Conservation (phyloP, 2,888 invertebrate genomes). For the Choristoneura rosaceana region DNA sequence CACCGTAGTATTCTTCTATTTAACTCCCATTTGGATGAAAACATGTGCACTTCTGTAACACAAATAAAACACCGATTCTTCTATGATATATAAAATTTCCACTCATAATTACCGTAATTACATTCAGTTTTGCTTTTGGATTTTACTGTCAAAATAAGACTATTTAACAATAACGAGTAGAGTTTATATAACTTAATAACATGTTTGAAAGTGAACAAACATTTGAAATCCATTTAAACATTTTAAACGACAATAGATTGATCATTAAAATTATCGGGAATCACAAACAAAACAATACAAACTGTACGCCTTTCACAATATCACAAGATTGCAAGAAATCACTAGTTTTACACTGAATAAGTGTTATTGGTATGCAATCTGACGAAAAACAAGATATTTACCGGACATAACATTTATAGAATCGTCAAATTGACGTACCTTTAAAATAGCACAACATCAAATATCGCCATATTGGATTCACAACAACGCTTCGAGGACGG, state of each 20-base stretch:
- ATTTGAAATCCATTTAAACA: slow-evolving; percentile 57
- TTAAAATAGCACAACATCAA: slow-evolving; percentile 85
- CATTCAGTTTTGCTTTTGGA: slow-evolving; percentile 66
- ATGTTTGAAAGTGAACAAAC: slow-evolving; percentile 48
- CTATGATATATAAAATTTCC: slow-evolving; percentile 54
- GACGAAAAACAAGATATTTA: slow-evolving; percentile 72
- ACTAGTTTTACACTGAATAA: slow-evolving; percentile 54
- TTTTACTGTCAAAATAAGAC: slow-evolving; percentile 59
- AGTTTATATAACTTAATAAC: slow-evolving; percentile 47
- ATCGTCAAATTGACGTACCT: slow-evolving; percentile 86
- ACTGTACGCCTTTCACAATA: slow-evolving; percentile 70
- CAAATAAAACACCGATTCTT: slow-evolving; percentile 55
- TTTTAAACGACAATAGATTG: slow-evolving; percentile 71
- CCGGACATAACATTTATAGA: slow-evolving; percentile 78
- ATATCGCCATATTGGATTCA: slow-evolving; percentile 89
- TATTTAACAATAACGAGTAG: slow-evolving; percentile 46
- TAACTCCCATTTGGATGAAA: slow-evolving; percentile 83
- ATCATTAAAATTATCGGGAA: slow-evolving; percentile 77
- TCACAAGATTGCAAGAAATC: slow-evolving; percentile 57
- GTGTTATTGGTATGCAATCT: slow-evolving; percentile 56
- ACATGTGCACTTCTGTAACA: slow-evolving; percentile 82
- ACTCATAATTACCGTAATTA: slow-evolving; percentile 81
- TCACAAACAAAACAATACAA: slow-evolving; percentile 86
- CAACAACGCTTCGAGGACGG: slow-evolving; percentile 88
- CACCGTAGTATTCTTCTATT: slow-evolving; percentile 76